Base-by-base conservation (phyloP, 2,888 invertebrate genomes). In the Eupithecia abbreviata region DNA sequence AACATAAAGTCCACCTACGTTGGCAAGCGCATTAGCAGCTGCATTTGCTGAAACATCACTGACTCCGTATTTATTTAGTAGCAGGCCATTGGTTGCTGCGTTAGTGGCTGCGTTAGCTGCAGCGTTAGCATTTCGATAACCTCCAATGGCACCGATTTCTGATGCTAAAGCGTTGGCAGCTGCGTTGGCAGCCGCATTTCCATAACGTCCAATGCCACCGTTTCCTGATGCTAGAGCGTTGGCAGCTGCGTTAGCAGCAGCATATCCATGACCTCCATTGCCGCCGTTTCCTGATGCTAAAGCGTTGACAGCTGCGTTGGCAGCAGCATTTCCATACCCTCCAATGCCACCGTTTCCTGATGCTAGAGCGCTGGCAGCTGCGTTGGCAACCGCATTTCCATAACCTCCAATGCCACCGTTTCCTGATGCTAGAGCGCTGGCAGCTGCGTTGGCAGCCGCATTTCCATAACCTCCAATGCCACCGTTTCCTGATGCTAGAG, bases 151-250 rank as follows among this genome's bases (percentile, higher is more conserved):
- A 0, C 30, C 30, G 2, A 13, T 42, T 15, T 15, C 66, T 42
- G 66, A 41, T 13, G 66, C 66, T 2, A 42, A 6, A 42, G 66
- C 66, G 41, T 43, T 74, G 45, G 49, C 73, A 6, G 13, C 45
- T 18, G 73, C 74, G 42, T 77, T 80, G 15, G 67, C 66, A 41
- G 66, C 30, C 6, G 66, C 66, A 42, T 66, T 55, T 7, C 58
- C 68, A 69, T 43, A 30, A 13, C 41, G 47, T 7, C 62, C 47
- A 15, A 43, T n/a, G 47, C 62, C 74, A 4, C 18, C 18, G 4
- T 70, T 49, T 58, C 58, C 58, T 3, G 58, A 18, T 7, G 76
- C 72, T 10, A 77, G 71, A 10, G 77, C 81, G 68, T 80, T 65
- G 6, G 82, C 80, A 43, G 30, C 49, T 30, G 73, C 73, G 10